Evolutionary conservation across 2,113 vertebrate genomes (phyloP), one percentile per base, ranked within the genome.

Genomic region (Tachysurus vachellii): DNA sequence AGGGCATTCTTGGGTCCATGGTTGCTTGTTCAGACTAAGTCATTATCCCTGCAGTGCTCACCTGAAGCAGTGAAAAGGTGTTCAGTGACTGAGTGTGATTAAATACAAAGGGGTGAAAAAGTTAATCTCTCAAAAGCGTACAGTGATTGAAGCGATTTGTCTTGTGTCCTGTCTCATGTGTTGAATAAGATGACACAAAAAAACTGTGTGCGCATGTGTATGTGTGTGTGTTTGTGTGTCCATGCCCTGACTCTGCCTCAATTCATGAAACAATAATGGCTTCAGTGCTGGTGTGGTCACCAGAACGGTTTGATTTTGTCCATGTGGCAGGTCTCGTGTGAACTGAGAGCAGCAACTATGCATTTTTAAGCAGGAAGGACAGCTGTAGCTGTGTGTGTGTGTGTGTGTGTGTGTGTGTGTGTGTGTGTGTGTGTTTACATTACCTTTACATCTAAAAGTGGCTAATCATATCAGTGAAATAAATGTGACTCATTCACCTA

Each of bases 391-490:
- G 7, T 12, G 19, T 21, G 70, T 26, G 44, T 75, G 66, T 70
- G 14, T 3, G 14, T 19, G 68, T 71, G 31, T 42, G 31, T 71
- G 23, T 50, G 23, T 50, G 44, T 26, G 71, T 53, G 13, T 62
- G 70, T 19, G 12, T 61, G 36, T 28, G 12, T 36, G 36, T 36
- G 36, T 36, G 36, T 36, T n/a, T n/a, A n/a, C 42, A 57, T 31
- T 17, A 14, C n/a, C 70, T 75, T 84, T 76, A 62, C 76, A 23
- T 62, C 57, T 9, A 21, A 54, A 66, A 62, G 6, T 23, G 28
- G 23, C 19, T 59, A 73, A 85, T 83, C 64, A n/a, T 54, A 4
- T 62, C 21, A 47, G 44, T 44, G 19, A 84, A 90, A 92, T 85
- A 57, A 85, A 89, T 85, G 85, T 86, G 42, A 7, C 47, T 50